These are phyloP conservation scores for Drosophila percnosoma DNA, from an alignment of 2,888 invertebrate genomes.

Conservation along the genomic window DNA sequence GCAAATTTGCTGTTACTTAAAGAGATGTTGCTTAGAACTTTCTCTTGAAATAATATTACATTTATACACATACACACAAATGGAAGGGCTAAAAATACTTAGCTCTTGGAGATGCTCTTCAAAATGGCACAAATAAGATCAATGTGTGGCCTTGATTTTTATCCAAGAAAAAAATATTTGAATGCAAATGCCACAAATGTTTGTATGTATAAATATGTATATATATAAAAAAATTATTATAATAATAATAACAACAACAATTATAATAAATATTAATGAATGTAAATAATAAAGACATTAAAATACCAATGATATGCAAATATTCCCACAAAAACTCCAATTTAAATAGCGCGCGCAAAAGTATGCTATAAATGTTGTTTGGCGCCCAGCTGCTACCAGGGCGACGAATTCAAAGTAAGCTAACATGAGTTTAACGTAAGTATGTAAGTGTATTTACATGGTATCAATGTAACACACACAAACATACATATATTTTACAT, in stretches of 20 bases:
- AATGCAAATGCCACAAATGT: no score
- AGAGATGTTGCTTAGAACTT: background rate
- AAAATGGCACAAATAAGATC: background rate
- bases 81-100: background rate
- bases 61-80: background rate
- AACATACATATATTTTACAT: background rate
- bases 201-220: no score
- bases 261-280: background rate
- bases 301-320: background rate
- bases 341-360: slow-evolving; percentile 24
- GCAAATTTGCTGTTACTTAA: background rate
- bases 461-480: background rate
- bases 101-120: background rate
- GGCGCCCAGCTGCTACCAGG: slow-evolving; percentile 9
- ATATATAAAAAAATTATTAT: background rate
- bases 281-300: background rate
- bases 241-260: background rate
- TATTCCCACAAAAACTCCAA: no score
- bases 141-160: background rate
- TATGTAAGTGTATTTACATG: background rate
- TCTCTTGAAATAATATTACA: background rate
- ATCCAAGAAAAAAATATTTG: background rate
- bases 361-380: slow-evolving; percentile 31
- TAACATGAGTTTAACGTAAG: slow-evolving; percentile 5
- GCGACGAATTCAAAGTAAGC: slow-evolving; percentile 7